Conservation (phyloP, 2,888 invertebrate species). For the Melikaiella ostensackeni region DNA sequence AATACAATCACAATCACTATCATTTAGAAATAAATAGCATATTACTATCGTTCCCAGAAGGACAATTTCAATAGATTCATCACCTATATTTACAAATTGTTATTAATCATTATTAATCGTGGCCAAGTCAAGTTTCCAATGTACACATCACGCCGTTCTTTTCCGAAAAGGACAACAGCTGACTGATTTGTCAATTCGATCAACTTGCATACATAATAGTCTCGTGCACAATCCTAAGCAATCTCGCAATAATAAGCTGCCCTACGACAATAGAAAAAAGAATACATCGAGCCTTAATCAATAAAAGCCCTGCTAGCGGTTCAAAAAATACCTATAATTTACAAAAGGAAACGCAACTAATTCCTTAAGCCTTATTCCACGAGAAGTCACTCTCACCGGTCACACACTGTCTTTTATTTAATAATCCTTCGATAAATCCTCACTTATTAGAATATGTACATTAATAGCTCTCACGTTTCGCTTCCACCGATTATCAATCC, state of each 20-base stretch:
- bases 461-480: slow-evolving; percentile 12
- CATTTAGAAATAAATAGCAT: slow-evolving; percentile 40
- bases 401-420: slow-evolving; percentile 32
- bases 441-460: slow-evolving; percentile 25
- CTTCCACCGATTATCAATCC: slow-evolving; percentile 3
- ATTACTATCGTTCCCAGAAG: slow-evolving; percentile 30
- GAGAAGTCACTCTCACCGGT: slow-evolving; percentile 11
- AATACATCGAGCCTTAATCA: slow-evolving; percentile 29
- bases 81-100: slow-evolving; percentile 29
- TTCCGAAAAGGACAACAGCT: slow-evolving; percentile 9
- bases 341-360: slow-evolving; percentile 15
- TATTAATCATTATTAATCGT: slow-evolving; percentile 29
- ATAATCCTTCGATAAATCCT: slow-evolving; percentile 21
- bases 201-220: slow-evolving; percentile 35
- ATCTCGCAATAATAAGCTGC: slow-evolving; percentile 26
- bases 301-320: slow-evolving; percentile 22
- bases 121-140: slow-evolving; percentile 27
- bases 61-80: slow-evolving; percentile 29
- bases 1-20: slow-evolving; percentile 41
- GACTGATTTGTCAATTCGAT: slow-evolving; percentile 32
- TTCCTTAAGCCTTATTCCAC: slow-evolving; percentile 20
- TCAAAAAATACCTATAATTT: slow-evolving; percentile 9
- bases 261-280: slow-evolving; percentile 23
- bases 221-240: slow-evolving; percentile 33
- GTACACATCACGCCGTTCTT: slow-evolving; percentile 22